Percentiles rank a stretch among this genome's conserved stretches.
Conservation (phyloP, 2,113 vertebrate genomes). For the Megaptera novaeangliae region DNA sequence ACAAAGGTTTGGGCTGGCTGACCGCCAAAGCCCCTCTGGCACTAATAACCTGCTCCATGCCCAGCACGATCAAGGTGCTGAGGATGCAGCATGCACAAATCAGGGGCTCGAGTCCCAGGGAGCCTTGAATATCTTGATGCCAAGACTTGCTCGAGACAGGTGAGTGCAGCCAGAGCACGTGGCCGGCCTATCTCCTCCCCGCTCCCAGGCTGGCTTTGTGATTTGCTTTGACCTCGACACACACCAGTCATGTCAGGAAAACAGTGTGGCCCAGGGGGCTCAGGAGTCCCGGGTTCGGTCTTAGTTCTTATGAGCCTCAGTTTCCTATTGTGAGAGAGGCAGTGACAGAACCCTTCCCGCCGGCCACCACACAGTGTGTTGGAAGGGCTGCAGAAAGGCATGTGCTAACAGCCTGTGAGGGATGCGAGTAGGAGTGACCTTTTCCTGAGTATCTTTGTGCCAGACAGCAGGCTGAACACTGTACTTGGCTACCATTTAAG, state of each 20-base stretch:
- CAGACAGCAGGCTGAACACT: neutral
- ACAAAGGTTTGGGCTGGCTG: neutral
- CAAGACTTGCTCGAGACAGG: neutral
- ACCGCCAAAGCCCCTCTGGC: neutral
- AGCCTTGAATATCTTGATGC: neutral
- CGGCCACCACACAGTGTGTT: fast-evolving
- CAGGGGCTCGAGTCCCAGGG: neutral
- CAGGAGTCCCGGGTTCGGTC: neutral
- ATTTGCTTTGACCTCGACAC: neutral
- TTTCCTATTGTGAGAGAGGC: neutral
- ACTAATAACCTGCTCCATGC: neutral
- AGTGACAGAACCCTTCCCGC: neutral
- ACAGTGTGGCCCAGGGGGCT: neutral
- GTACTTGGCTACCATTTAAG: neutral
- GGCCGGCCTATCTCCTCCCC: fast-evolving
- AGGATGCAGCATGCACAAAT: neutral
- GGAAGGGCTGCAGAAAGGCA: neutral
- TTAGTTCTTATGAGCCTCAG: neutral
- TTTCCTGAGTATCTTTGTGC: neutral
- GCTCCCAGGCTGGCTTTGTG: neutral
- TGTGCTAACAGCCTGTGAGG: neutral
- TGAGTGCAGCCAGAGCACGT: neutral
- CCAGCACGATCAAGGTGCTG: neutral
- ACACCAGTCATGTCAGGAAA: neutral
- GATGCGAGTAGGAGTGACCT: neutral